Evolutionary conservation across 2,113 vertebrate genomes (phyloP), one percentile per base, ranked within the genome.

Genomic region (Crotalus viridis): DNA sequence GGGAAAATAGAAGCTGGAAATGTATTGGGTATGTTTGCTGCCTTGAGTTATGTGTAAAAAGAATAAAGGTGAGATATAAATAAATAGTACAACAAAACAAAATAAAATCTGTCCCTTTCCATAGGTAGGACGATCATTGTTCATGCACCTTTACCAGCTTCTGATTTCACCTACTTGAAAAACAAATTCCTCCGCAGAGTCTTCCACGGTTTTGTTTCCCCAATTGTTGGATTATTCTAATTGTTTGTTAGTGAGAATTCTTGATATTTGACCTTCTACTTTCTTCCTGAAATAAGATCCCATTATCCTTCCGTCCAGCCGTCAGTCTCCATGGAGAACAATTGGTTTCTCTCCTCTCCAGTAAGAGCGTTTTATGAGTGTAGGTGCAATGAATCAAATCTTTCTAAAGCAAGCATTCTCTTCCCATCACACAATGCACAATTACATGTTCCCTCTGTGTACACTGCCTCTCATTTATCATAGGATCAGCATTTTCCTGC

Each of bases 311-410:
- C 74, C 86, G 74, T 90, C 74, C 74, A 54, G 33, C 88, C 64
- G 86, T 89, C 92, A 89, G 74, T 93, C 92, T 93, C 88, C 92
- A 86, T 90, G 92, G 92, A 93, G 92, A 93, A 93, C 92, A 85
- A 93, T 93, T 90, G 92, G 88, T 93, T 93, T 90, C 88, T 90
- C 9, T 90, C 92, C 55, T 93, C 86, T 61, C 64, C 4, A 5
- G 46, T 21, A 92, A 88, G 59, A 55, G 86, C 46, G 21, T 93
- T 90, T 61, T 61, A 90, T 86, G 88, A 93, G 59, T 90, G 43
- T 89, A 93, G 92, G 92, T 93, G 74, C 87, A 85, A 93, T 93
- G 92, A 93, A 93, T 93, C 92, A 93, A 61, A 61, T 54, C 88
- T 93, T 90, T 93, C 92, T 22, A 54, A 56, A 93, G 74, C 92